Evolutionary conservation across 2,888 invertebrate genomes (phyloP), one percentile per base, ranked within the genome.

Genomic region (Xylota sylvarum): DNA sequence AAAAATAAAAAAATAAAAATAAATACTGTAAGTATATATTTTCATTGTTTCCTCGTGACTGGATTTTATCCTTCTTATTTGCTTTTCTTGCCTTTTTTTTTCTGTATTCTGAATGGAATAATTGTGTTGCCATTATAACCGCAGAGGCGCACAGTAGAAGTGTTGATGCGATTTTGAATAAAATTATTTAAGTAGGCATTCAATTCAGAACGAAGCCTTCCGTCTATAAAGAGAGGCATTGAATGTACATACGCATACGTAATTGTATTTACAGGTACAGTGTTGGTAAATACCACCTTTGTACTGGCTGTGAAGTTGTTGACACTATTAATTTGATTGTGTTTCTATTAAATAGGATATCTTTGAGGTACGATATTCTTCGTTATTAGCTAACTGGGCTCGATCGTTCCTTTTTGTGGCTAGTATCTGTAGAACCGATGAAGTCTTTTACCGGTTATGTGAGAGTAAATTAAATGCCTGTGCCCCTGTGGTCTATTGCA

Each of bases 1-100:
- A 23, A 23, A 23, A 23, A 23, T 23, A 23, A 23, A 23, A 23
- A 2, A 23, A 23, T 23, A 23, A 23, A 23, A 2, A 14, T n/a
- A 6, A 58, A 19, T 7, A 27, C 5, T 4, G 9, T 14, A 32
- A 9, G 3, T 35, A 35, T 12, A 48, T 52, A 52, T 43, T 67
- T 77, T 58, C 69, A 77, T 77, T 77, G 67, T 77, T 50, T 69
- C 35, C 69, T 27, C 60, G 43, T 40, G 35, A 56, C 40, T 60
- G 67, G 60, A 60, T 56, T 69, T 77, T 58, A 67, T 69, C 14
- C 27, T 52, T 35, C 37, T 50, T 73, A 37, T 60, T 60, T 60
- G 58, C 14, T 60, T 40, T 72, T 37, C 27, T 50, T 48, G 23
- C 14, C 1, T 35, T 58, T 46, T 60, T 37, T 37, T 12, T 12